Percentiles rank a stretch among this genome's conserved stretches.
Evolutionary conservation across 2,888 invertebrate genomes (phyloP).

Genomic region (Melanophora roralis): DNA sequence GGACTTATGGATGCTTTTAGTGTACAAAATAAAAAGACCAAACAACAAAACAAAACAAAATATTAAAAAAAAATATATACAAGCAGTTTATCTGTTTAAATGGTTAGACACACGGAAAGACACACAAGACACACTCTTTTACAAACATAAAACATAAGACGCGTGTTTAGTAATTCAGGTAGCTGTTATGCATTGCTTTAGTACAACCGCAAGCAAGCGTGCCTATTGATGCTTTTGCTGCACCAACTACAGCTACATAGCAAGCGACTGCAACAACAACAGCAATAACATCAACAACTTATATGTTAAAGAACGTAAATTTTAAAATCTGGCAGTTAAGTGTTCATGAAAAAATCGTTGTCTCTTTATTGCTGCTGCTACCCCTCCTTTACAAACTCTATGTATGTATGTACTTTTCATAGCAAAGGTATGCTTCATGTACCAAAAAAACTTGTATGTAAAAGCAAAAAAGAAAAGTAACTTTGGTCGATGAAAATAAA

Average conservation of each 20-base stretch:
- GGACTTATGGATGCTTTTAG: slow-evolving; percentile 19
- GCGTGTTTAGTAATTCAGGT: slow-evolving; percentile 77
- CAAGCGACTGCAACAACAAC: background rate
- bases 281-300: slow-evolving; percentile 54
- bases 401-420: slow-evolving; percentile 28
- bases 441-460: slow-evolving; percentile 42
- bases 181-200: slow-evolving; percentile 75
- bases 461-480: slow-evolving; percentile 7
- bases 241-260: slow-evolving; percentile 22
- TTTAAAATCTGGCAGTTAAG: slow-evolving; percentile 69
- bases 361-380: slow-evolving; percentile 1
- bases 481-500: too few species aligned
- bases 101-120: slow-evolving; percentile 24
- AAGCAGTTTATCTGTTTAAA: slow-evolving; percentile 13
- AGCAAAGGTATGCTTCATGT: slow-evolving; percentile 42
- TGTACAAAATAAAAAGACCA: slow-evolving; percentile 4
- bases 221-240: slow-evolving; percentile 58
- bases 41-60: too few species aligned
- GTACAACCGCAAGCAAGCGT: slow-evolving; percentile 70
- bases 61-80: slow-evolving; percentile 9
- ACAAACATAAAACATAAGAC: slow-evolving; percentile 70
- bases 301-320: slow-evolving; percentile 69
- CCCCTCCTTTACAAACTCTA: slow-evolving; percentile 6
- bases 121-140: slow-evolving; percentile 45
- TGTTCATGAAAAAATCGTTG: slow-evolving; percentile 52